Evolutionary conservation across 2,113 vertebrate species (phyloP).

Genomic region (Labeo catla): DNA sequence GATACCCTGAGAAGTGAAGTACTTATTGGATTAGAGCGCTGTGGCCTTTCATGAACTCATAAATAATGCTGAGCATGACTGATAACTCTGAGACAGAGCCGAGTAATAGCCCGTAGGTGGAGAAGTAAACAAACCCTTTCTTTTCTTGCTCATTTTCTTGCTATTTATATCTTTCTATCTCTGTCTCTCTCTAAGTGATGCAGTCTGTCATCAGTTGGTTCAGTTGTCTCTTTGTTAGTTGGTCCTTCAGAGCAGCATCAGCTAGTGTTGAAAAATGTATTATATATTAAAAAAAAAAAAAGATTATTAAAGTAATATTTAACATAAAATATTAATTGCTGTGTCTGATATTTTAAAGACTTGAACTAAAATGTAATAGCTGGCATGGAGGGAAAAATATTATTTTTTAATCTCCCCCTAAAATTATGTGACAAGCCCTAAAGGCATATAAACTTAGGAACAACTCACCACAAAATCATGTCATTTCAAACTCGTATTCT

Average conservation of each 20-base stretch:
- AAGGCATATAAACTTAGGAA: background rate
- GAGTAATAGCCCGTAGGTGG: slow-evolving; percentile 51
- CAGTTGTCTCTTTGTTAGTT: slow-evolving; percentile 24
- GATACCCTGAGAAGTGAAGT: slow-evolving; percentile 41
- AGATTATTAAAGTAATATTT: background rate
- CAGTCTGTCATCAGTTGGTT: slow-evolving; percentile 26
- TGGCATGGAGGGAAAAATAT: background rate
- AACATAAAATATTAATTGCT: background rate
- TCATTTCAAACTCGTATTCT: background rate
- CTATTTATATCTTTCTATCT: slow-evolving; percentile 28
- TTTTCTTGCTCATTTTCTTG: slow-evolving; percentile 2
- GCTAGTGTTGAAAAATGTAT: background rate
- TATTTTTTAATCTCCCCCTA: background rate
- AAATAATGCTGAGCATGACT: slow-evolving; percentile 50
- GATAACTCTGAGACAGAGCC: slow-evolving; percentile 46
- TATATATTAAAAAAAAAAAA: slow-evolving; percentile 5
- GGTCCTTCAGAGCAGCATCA: slow-evolving; percentile 11
- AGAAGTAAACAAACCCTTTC: slow-evolving; percentile 27
- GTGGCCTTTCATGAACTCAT: slow-evolving; percentile 56
- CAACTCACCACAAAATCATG: background rate
- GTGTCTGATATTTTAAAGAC: background rate
- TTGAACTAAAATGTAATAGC: background rate
- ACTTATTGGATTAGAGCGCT: slow-evolving; percentile 61
- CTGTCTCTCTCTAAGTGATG: background rate
- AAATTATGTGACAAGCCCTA: background rate